These are phyloP conservation scores for Macropodus opercularis DNA, from an alignment of 2,797 vertebrate species.

Conservation along the genomic window DNA sequence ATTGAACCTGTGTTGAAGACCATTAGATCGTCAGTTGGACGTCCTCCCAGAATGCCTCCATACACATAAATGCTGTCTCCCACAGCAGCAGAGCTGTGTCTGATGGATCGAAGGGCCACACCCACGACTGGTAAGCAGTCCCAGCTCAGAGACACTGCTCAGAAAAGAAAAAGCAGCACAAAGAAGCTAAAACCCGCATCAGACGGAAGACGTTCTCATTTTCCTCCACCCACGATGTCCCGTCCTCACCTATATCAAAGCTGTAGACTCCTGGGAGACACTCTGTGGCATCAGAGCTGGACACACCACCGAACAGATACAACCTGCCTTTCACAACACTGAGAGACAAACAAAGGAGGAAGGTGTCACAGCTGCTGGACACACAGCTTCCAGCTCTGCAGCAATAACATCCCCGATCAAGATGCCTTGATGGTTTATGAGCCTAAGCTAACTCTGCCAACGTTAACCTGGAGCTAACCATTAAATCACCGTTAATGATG, in stretches of 20 bases:
- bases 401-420: too few relatives aligned
- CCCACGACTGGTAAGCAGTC: conserved; percentile 65
- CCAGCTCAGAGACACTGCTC: conserved; percentile 78
- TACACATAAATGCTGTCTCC: conserved; percentile 81
- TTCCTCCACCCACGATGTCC: neutral
- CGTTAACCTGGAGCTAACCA: too few relatives aligned
- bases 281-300: conserved; percentile 59
- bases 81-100: conserved; percentile 70
- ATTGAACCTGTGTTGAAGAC: conserved; percentile 81
- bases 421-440: too few relatives aligned
- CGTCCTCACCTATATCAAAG: conserved; percentile 76
- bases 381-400: too few relatives aligned
- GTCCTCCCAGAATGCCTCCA: conserved; percentile 70
- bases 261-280: conserved; percentile 78
- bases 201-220: neutral
- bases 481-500: too few relatives aligned
- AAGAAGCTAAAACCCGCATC: neutral
- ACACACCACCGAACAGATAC: conserved; percentile 78
- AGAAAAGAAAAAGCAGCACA: neutral
- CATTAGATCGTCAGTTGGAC: conserved; percentile 73
- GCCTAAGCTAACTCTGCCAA: too few relatives aligned
- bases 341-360: neutral
- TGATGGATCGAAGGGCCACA: conserved; percentile 63
- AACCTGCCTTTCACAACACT: conserved; percentile 79
- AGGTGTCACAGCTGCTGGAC: too few relatives aligned